phyloP scores from a whole-genome alignment of 2,797 vertebrate species.

The Melanotaenia parkinsoni region DNA sequence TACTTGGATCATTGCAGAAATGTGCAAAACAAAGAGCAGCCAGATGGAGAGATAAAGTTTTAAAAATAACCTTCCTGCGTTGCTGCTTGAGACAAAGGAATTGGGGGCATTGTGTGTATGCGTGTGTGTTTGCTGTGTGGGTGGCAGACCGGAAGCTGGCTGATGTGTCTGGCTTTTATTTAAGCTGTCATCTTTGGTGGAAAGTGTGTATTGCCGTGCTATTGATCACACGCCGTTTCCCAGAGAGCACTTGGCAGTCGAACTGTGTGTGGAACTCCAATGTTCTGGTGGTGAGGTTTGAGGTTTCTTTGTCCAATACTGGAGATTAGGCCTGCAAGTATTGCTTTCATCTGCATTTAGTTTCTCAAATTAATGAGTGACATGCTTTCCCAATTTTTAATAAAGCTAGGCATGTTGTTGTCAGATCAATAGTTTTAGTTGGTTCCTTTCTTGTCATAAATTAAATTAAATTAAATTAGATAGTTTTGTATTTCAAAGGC shows the following conservation, averaged over 20 bases:
- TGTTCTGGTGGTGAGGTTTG: conserved; percentile 1
- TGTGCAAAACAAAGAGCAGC: conserved; percentile 61
- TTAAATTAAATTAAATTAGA: too few relatives aligned
- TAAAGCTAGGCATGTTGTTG: too few relatives aligned
- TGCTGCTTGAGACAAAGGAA: conserved; percentile 50
- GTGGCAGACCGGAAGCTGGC: conserved; percentile 45
- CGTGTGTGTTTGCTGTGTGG: conserved; percentile 31
- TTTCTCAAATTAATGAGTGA: neutral
- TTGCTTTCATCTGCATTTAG: neutral
- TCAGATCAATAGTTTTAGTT: too few relatives aligned
- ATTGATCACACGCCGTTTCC: conserved; percentile 25
- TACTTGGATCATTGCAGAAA: conserved; percentile 35
- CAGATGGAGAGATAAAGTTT: conserved; percentile 57
- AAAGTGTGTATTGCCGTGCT: conserved; percentile 16
- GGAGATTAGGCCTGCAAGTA: neutral
- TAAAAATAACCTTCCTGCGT: conserved; percentile 64
- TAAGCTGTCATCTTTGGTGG: conserved; percentile 42
- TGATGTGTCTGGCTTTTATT: conserved; percentile 55
- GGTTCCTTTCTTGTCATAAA: too few relatives aligned
- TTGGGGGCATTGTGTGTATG: conserved; percentile 42
- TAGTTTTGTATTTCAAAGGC: too few relatives aligned
- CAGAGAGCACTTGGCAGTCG: conserved; percentile 15
- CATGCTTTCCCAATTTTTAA: too few relatives aligned
- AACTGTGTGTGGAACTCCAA: neutral
- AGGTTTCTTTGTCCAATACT: neutral